Conservation (phyloP, 2,113 vertebrate genomes). For the Caretta caretta region DNA sequence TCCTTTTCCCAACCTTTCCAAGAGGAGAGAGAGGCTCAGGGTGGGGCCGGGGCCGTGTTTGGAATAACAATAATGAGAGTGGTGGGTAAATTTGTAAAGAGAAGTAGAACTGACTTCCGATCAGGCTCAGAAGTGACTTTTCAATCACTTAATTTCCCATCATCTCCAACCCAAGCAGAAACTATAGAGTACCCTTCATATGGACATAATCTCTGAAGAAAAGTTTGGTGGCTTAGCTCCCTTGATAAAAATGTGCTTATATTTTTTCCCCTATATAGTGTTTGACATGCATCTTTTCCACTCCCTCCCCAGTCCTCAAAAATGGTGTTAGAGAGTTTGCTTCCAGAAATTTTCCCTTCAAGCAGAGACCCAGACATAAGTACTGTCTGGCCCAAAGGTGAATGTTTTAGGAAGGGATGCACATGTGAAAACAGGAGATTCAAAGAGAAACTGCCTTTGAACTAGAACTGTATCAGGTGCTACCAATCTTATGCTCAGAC, state of each 20-base stretch:
- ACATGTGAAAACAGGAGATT: rapidly evolving
- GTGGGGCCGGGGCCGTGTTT: background rate
- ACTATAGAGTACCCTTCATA: background rate
- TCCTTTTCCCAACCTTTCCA: background rate
- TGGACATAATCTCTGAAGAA: no score
- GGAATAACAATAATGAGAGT: background rate
- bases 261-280: background rate
- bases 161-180: background rate
- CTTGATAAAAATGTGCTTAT: background rate
- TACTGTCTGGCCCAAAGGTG: background rate
- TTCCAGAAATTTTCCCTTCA: background rate
- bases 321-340: background rate
- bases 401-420: background rate
- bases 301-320: background rate
- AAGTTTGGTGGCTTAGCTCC: background rate
- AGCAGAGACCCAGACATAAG: background rate
- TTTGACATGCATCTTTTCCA: background rate
- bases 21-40: background rate
- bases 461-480: rapidly evolving
- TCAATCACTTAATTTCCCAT: background rate
- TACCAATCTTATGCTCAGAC: rapidly evolving
- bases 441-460: rapidly evolving
- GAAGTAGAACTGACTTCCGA: background rate
- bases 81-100: background rate
- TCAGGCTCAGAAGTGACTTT: background rate